Evolutionary conservation across 2,888 invertebrate genomes (phyloP).

Genomic region (Willowsia nigromaculata): DNA sequence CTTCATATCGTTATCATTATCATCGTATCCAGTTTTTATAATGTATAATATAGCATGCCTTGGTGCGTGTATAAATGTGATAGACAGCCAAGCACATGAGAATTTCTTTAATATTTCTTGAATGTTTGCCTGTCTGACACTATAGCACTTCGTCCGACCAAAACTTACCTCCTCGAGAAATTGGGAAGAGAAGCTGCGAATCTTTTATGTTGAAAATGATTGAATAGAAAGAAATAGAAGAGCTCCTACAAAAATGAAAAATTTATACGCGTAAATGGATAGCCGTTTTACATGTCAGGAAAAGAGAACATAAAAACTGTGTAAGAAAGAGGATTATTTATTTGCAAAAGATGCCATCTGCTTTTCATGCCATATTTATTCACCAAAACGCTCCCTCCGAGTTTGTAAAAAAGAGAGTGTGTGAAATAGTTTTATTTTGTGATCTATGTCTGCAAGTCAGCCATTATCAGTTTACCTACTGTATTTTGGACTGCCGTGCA

Average conservation of each 20-base stretch:
- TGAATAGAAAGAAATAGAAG: neutral
- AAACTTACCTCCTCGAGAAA: neutral
- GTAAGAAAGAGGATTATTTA: neutral
- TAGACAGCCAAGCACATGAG: neutral
- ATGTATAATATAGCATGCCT: neutral
- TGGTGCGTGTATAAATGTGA: neutral
- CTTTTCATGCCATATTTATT: conserved; percentile 34
- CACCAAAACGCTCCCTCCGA: neutral
- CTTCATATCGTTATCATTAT: no score
- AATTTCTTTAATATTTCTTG: neutral
- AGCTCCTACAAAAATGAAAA: neutral
- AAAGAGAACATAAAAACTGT: neutral
- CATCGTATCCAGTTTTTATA: neutral
- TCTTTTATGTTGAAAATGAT: neutral
- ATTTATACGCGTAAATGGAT: neutral
- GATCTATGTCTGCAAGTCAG: neutral
- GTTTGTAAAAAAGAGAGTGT: neutral
- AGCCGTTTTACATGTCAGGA: neutral
- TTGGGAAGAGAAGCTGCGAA: neutral
- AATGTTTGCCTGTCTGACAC: conserved; percentile 1
- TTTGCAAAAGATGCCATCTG: conserved; percentile 34
- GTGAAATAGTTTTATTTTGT: conserved; percentile 1
- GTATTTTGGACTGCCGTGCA: neutral
- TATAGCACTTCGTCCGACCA: neutral
- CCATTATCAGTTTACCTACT: neutral